Conservation (phyloP, 2,113 vertebrate genomes). For the Cnemophilus loriae region DNA sequence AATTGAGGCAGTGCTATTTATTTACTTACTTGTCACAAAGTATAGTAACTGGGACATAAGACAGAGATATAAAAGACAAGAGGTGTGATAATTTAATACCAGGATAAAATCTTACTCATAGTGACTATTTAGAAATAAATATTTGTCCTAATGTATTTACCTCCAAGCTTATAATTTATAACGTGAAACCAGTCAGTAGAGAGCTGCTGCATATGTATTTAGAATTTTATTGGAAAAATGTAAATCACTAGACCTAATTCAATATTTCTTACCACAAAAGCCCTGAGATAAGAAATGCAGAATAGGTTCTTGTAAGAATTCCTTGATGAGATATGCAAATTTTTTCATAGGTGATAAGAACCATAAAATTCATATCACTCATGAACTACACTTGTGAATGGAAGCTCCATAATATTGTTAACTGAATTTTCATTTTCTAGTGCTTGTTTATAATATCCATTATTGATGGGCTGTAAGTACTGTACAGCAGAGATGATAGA, state of each 20-base stretch:
- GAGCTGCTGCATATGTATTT: conserved; percentile 16
- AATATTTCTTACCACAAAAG: conserved; percentile 18
- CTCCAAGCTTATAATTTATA: background rate
- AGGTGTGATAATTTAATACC: background rate
- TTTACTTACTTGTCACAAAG: background rate
- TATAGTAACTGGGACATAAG: background rate
- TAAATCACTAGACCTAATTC: background rate
- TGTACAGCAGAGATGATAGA: background rate
- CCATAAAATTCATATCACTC: conserved; percentile 1
- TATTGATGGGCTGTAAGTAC: background rate
- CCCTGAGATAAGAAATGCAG: conserved; percentile 28
- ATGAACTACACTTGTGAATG: background rate
- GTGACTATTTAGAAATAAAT: conserved; percentile 10
- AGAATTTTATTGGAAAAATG: conserved; percentile 41
- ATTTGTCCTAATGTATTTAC: conserved; percentile 1
- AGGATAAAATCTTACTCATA: background rate
- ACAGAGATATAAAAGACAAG: background rate
- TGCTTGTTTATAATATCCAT: background rate
- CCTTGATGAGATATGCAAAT: conserved; percentile 31
- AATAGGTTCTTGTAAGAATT: background rate
- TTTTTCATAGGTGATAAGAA: conserved; percentile 6
- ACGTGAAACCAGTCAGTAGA: background rate
- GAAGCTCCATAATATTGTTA: background rate
- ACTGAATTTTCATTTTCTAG: conserved; percentile 1
- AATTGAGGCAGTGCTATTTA: background rate